Base-by-base conservation (phyloP, 2,113 vertebrate species). In the Prietella phreatophila region DNA sequence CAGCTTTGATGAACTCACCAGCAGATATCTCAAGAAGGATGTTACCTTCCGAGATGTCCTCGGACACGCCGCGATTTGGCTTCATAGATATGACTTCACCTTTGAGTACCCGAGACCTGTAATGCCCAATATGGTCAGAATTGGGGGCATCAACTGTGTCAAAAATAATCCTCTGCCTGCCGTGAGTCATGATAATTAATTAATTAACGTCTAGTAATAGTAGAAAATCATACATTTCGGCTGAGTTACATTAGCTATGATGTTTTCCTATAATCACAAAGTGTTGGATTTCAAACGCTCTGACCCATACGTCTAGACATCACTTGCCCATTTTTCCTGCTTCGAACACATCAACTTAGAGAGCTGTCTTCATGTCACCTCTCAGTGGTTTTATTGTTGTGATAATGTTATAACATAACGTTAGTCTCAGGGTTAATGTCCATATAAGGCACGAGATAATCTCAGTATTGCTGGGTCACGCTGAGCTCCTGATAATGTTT, bases 51-150 rank as follows among this genome's bases (percentile, higher is more conserved):
- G 53, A 86, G 95, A 96, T 1, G 3, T 98, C 0, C 53, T 97
- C 0, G 88, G 95, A 67, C 88, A 91, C 0, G 95, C 89, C 0
- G 95, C 96, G 0, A 19, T 99, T 67, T 98, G 95, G 96, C 95
- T 98, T 42, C 86, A 97, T 87, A 94, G 96, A 91, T 92, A 92
- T 0, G 96, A 99, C 88, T 98, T 97, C 87, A 89, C 90, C n/a
- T 93, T 98, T 22, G 96, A 98, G 20, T 97, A 93, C 87, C 96
- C 96, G 0, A 94, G 2, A 71, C 97, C 98, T 0, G 0, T 96
- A 42, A 96, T 98, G 97, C 97, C 97, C 83, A 99, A 97, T 86
- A 93, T 96, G 93, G 56, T 97, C 89, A 94, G 94, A 0, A 94
- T 96, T 0, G 96, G 96, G 36, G 96, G 95, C 13, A 95, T 95